Percentiles rank a stretch among this genome's conserved stretches.
These are phyloP conservation scores for Zaprionus lachaisei DNA, from an alignment of 1,140 invertebrate species.

Conservation along the genomic window DNA sequence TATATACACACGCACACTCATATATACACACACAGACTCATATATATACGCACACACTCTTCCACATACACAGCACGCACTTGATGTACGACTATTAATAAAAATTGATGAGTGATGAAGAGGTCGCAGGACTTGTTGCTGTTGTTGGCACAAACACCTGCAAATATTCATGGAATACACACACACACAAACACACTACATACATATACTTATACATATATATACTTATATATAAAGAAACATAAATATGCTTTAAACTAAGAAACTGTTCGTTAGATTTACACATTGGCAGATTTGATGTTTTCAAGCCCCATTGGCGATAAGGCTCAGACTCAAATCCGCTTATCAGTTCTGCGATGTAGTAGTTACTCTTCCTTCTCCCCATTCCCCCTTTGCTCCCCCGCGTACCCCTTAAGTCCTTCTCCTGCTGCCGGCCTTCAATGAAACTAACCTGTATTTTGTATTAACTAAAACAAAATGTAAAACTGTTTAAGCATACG, in stretches of 20 bases:
- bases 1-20: neutral
- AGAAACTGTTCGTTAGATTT: conserved; percentile 33
- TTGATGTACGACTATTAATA: conserved; percentile 47
- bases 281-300: conserved; percentile 26
- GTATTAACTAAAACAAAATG: conserved; percentile 18
- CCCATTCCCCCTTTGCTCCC: neutral
- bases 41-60: conserved; percentile 26
- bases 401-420: neutral
- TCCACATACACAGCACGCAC: conserved; percentile 38
- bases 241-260: conserved; percentile 28
- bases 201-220: conserved; percentile 16
- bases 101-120: conserved; percentile 45
- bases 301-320: conserved; percentile 8
- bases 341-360: conserved; percentile 36
- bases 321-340: conserved; percentile 22
- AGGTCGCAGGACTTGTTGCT: conserved; percentile 22
- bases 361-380: conserved; percentile 24
- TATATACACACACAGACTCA: neutral
- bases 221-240: conserved; percentile 13
- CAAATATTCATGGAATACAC: conserved; percentile 7
- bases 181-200: neutral
- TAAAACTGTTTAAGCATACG: conserved; percentile 34
- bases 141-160: conserved; percentile 21
- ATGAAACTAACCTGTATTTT: conserved; percentile 36
- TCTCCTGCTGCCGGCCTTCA: neutral